These are phyloP conservation scores for Mus caroli DNA, from an alignment of 2,797 vertebrate genomes.

Conservation along the genomic window DNA sequence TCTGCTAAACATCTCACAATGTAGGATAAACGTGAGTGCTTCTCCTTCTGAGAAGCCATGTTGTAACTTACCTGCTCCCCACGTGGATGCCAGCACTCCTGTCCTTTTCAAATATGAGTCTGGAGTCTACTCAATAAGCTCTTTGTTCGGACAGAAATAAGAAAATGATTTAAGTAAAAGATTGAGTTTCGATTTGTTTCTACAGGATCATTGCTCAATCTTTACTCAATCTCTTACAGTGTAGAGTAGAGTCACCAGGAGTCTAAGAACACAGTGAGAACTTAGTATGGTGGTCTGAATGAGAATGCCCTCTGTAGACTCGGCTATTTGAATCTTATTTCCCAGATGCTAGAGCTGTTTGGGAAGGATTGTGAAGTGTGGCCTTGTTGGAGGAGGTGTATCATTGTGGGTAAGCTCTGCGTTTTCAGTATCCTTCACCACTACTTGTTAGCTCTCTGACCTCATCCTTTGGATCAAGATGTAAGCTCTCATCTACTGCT, in stretches of 20 bases:
- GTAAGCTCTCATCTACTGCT: neutral
- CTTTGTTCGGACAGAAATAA: neutral
- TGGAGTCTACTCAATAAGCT: neutral
- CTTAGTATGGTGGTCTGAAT: neutral
- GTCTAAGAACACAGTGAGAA: neutral
- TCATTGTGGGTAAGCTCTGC: neutral
- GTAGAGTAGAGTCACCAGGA: neutral
- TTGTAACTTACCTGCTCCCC: neutral
- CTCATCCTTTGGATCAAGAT: too few relatives aligned
- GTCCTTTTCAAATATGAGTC: neutral
- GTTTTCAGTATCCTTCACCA: neutral
- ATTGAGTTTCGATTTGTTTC: neutral
- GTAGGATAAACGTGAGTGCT: neutral
- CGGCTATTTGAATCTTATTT: neutral
- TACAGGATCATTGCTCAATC: neutral
- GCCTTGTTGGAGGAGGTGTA: too few relatives aligned
- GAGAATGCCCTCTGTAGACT: neutral
- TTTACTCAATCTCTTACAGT: neutral
- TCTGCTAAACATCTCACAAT: neutral
- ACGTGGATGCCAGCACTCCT: neutral
- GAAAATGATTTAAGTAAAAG: neutral
- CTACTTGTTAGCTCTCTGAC: neutral
- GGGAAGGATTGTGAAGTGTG: neutral
- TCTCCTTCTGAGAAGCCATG: neutral
- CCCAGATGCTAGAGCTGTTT: neutral